Base-by-base conservation (phyloP, 2,797 vertebrate genomes). In the Coendou prehensilis region DNA sequence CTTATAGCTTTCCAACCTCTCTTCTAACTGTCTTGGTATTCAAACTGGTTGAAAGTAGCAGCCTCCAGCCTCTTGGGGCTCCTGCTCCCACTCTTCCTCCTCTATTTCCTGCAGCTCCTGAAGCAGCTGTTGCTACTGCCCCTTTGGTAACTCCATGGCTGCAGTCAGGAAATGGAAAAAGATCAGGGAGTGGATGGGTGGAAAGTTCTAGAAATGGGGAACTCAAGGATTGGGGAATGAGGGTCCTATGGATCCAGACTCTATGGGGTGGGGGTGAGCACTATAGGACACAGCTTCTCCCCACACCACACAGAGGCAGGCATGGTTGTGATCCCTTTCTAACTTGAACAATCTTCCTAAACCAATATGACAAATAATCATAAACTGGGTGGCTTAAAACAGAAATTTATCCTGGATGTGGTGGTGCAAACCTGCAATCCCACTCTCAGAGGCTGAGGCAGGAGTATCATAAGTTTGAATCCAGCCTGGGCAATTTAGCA, bases 11-110 rank as follows among this genome's bases (percentile, higher is more conserved):
- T 75, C 22, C 10, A 75, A 75, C 3, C 10, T 45, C 99, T 99
- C 99, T 98, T 99, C 99, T 98, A 99, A 98, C 98, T 98, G 99
- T 99, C 98, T 99, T 99, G 90, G 99, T 99, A 98, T 99, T 99
- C 98, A 99, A 99, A 98, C 98, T 99, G 96, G 99, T 99, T 98
- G 99, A 99, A 97, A 99, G 98, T 97, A 99, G 98, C 94, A 99
- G 98, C 98, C 98, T 98, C 97, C 98, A 98, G 97, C 97, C 98
- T 97, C 97, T 97, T 97, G 97, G 95, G 97, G 95, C 94, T 96
- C 96, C 97, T 96, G 93, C 96, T 97, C 97, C 97, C 96, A 96
- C 93, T 97, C 97, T 97, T 96, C 91, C 93, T 96, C 97, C 96
- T 87, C 71, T 95, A 94, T 95, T 96, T 79, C 93, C 97, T 89